These are phyloP conservation scores for Drosophila robusta DNA, from an alignment of 2,888 invertebrate genomes.

Conservation along the genomic window DNA sequence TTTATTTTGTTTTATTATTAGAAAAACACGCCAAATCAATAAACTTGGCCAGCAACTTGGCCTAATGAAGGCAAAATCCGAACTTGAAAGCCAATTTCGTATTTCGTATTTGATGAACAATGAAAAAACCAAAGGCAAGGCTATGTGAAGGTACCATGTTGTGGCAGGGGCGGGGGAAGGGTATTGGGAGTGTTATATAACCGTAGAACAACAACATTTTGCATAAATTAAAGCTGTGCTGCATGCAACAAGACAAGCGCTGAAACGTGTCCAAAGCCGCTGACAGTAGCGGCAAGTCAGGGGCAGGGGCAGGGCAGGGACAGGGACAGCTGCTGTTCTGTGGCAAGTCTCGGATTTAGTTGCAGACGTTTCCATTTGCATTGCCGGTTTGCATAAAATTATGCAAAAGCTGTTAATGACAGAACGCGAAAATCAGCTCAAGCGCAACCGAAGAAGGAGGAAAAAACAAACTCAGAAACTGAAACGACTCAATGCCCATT, in stretches of 20 bases:
- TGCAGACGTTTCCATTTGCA: constrained; percentile 26
- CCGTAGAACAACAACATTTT: constrained; percentile 65
- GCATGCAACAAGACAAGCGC: constrained; percentile 73
- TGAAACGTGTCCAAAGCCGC: constrained; percentile 71
- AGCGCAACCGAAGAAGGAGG: constrained; percentile 21
- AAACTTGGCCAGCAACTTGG: constrained; percentile 54
- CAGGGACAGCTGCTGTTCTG: background rate
- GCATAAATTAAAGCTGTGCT: constrained; percentile 76
- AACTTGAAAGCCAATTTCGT: constrained; percentile 39
- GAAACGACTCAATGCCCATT: constrained; percentile 48
- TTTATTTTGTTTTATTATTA: constrained; percentile 4
- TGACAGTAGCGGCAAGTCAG: constrained; percentile 45
- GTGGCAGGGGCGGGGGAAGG: background rate
- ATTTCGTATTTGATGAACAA: constrained; percentile 20
- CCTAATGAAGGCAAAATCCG: constrained; percentile 46
- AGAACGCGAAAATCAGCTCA: constrained; percentile 41
- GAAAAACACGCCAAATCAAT: constrained; percentile 30
- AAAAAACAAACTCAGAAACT: constrained; percentile 23
- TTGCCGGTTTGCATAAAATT: constrained; percentile 65
- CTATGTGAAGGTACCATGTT: no score
- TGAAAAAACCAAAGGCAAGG: background rate
- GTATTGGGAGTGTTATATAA: constrained; percentile 52
- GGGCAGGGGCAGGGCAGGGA: constrained; percentile 6
- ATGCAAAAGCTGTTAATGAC: constrained; percentile 77
- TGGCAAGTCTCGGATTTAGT: constrained; percentile 18